phyloP scores from a whole-genome alignment of 2,888 invertebrate species.

The Brachypterus glaber region DNA sequence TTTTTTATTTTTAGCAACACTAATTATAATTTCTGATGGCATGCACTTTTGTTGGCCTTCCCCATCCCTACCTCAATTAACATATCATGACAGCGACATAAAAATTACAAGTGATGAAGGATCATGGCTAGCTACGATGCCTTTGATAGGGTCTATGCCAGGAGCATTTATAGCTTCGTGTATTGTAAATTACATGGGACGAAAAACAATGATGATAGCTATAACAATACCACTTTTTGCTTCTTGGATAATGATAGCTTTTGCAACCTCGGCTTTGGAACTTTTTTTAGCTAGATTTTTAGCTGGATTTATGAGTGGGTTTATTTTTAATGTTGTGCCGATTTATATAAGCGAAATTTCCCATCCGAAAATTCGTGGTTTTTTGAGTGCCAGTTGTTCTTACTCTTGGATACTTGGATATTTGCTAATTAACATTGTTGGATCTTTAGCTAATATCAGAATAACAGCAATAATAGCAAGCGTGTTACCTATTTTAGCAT shows the following conservation, averaged over 20 bases:
- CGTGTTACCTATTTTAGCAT: neutral
- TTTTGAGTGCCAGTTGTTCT: neutral
- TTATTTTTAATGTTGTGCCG: conserved; percentile 33
- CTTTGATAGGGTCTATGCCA: conserved; percentile 50
- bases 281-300: neutral
- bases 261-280: neutral
- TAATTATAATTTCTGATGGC: no score
- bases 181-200: conserved; percentile 30
- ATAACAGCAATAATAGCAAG: neutral
- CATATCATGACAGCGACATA: conserved; percentile 39
- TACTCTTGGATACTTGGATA: neutral
- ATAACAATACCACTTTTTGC: neutral
- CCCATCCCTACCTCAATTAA: conserved; percentile 42
- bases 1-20: no score
- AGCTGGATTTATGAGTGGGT: conserved; percentile 37
- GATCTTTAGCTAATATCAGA: neutral
- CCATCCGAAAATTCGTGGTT: conserved; percentile 22
- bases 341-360: conserved; percentile 48
- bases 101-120: conserved; percentile 41
- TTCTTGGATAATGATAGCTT: conserved; percentile 1
- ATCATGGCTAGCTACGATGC: conserved; percentile 51
- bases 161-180: conserved; percentile 51
- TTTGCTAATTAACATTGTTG: neutral
- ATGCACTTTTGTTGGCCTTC: conserved; percentile 43
- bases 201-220: neutral